Evolutionary conservation across 2,888 invertebrate species (phyloP).

Genomic region (Rhaphigaster nebulosa): DNA sequence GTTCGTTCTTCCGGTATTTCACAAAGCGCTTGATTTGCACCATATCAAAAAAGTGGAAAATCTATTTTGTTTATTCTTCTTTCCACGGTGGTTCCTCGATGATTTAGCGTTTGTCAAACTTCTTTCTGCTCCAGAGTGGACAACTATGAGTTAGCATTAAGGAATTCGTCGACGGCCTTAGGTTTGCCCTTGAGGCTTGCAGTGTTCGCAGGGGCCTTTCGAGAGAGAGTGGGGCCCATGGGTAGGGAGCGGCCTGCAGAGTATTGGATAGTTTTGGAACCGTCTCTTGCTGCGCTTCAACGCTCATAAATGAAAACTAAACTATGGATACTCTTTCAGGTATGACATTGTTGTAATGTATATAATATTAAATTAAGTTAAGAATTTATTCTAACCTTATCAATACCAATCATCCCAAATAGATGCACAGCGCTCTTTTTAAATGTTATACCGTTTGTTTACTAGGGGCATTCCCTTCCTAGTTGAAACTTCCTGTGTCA

Average conservation of each 20-base stretch:
- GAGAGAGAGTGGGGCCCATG: constrained; percentile 15
- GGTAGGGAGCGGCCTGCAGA: background rate
- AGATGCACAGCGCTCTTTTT: background rate
- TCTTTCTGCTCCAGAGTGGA: background rate
- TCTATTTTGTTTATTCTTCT: background rate
- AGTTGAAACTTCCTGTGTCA: background rate
- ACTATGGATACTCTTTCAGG: constrained; percentile 8
- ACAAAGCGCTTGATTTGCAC: too few species aligned
- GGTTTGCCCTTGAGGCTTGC: constrained; percentile 34
- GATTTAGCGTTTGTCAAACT: background rate
- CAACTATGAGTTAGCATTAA: constrained; percentile 28
- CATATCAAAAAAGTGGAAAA: too few species aligned
- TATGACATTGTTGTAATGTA: background rate
- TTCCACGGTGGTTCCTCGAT: background rate
- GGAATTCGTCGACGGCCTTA: constrained; percentile 25
- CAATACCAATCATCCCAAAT: background rate
- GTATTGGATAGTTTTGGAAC: constrained; percentile 7
- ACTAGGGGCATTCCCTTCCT: background rate
- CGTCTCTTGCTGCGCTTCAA: background rate
- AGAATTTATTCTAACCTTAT: background rate
- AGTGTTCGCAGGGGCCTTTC: constrained; percentile 35
- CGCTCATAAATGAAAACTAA: constrained; percentile 13
- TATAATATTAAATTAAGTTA: background rate
- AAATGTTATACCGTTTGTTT: background rate
- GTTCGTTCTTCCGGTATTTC: too few species aligned